Base-by-base conservation (phyloP, 1,140 invertebrate genomes). In the Bombus vancouverensis region DNA sequence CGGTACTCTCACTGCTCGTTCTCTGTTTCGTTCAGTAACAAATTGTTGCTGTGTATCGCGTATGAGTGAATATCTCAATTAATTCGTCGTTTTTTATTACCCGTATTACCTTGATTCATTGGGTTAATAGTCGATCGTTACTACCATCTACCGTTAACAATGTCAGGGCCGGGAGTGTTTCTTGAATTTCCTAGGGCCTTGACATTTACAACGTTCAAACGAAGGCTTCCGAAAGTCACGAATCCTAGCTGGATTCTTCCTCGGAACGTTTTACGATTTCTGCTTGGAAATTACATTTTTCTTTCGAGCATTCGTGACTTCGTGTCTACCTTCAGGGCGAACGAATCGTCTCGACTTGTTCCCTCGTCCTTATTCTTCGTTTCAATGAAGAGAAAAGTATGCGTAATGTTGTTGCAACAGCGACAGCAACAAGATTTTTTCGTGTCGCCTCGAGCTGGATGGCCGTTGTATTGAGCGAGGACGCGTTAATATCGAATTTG, bases 71-170 rank as follows among this genome's bases (percentile, higher is more conserved):
- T 62, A 13, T 12, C 59, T 12, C 13, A n/a, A n/a, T n/a, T n/a
- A 4, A n/a, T 62, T 62, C 28, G 28, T n/a, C 28, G 10, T n/a
- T n/a, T n/a, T 62, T n/a, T 13, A 13, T 62, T 62, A 13, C 59
- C 28, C 10, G 59, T n/a, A 53, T 53, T 53, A 53, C 18, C 5
- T 22, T 8, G 12, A 13, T 62, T n/a, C 59, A 28, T n/a, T 5
- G 12, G 1, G 12, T 3, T 62, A 89, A 87, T 80, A 85, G 47
- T 73, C 85, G 79, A 68, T 72, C 68, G 87, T 89, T 85, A 85
- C 15, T 6, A 32, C 6, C 42, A 28, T 22, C 3, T 6, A 44
- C 37, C 12, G 42, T 44, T 53, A 59, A 65, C 72, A 34, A 4
- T 47, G 34, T 72, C 32, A 3, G 47, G 34, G n/a, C 4, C 28